Conservation (phyloP, 1,140 invertebrate genomes). For the Lepidurus arcticus region DNA sequence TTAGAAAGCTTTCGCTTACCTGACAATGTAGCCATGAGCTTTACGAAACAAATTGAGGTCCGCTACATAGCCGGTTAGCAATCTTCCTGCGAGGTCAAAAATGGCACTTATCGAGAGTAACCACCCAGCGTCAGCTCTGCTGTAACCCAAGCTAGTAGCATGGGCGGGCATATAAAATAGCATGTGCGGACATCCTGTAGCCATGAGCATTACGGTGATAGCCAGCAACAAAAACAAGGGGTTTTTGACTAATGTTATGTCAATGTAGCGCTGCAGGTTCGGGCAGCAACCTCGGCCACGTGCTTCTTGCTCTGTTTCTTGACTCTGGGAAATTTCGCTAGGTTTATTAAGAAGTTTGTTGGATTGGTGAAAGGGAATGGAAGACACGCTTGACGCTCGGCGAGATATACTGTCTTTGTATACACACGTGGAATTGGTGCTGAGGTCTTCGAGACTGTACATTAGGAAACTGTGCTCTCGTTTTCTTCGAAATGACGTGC, state of each 20-base stretch:
- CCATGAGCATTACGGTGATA: slow-evolving; percentile 65
- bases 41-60: slow-evolving; percentile 64
- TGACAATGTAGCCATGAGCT: slow-evolving; percentile 62
- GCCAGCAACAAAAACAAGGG: slow-evolving; percentile 65
- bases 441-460: slow-evolving; percentile 65
- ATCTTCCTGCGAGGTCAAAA: slow-evolving; percentile 59
- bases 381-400: not conserved
- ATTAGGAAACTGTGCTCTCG: slow-evolving; percentile 44
- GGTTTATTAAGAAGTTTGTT: not conserved
- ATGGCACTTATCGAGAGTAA: slow-evolving; percentile 65
- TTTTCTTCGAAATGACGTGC: not conserved
- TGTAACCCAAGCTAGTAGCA: slow-evolving; percentile 56
- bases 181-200: slow-evolving; percentile 66
- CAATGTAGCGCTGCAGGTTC: slow-evolving; percentile 51
- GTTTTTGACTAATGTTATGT: slow-evolving; percentile 59
- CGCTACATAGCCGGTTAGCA: slow-evolving; percentile 62
- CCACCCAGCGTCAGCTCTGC: slow-evolving; percentile 60
- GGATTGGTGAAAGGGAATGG: not conserved
- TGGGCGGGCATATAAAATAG: slow-evolving; percentile 67
- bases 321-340: slow-evolving; percentile 30
- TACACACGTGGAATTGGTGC: slow-evolving; percentile 65
- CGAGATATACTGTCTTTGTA: slow-evolving; percentile 53
- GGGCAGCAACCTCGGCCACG: not conserved
- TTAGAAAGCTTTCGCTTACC: slow-evolving; percentile 45
- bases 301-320: slow-evolving; percentile 33